A percentile compares a stretch with the other conserved stretches of the same genome.
Evolutionary conservation across 2,113 vertebrate genomes (phyloP).

Genomic region (Casuarius casuarius): DNA sequence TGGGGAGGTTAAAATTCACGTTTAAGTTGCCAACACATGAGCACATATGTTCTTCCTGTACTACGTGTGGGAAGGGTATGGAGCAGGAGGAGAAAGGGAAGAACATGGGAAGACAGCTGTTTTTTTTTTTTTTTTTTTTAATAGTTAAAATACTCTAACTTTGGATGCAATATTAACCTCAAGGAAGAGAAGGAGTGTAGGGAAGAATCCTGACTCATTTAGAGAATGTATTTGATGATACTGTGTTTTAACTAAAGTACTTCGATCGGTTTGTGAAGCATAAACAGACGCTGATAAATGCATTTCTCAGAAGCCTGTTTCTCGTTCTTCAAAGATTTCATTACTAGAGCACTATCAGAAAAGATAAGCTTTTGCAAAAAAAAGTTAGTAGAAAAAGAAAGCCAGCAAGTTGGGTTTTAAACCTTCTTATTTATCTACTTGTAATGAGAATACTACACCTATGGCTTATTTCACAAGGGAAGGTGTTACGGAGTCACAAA

Average conservation of each 20-base stretch:
- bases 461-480: rapidly evolving
- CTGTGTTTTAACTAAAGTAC: not conserved
- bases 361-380: too few relatives aligned
- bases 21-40: not conserved
- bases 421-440: not conserved
- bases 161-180: too few relatives aligned
- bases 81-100: not conserved
- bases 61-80: rapidly evolving
- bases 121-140: not conserved
- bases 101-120: not conserved
- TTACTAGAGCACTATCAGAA: not conserved
- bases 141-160: not conserved
- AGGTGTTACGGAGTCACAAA: rapidly evolving
- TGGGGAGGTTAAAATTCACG: too few relatives aligned
- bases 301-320: not conserved
- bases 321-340: not conserved
- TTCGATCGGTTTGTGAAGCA: not conserved
- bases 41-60: too few relatives aligned
- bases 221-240: not conserved
- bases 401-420: too few relatives aligned
- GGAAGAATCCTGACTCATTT: not conserved
- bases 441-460: too few relatives aligned
- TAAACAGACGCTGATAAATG: not conserved
- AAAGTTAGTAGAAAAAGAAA: too few relatives aligned
- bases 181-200: not conserved